These are phyloP conservation scores for Dichetophora obliterata DNA, from an alignment of 2,888 invertebrate genomes.

Conservation along the genomic window DNA sequence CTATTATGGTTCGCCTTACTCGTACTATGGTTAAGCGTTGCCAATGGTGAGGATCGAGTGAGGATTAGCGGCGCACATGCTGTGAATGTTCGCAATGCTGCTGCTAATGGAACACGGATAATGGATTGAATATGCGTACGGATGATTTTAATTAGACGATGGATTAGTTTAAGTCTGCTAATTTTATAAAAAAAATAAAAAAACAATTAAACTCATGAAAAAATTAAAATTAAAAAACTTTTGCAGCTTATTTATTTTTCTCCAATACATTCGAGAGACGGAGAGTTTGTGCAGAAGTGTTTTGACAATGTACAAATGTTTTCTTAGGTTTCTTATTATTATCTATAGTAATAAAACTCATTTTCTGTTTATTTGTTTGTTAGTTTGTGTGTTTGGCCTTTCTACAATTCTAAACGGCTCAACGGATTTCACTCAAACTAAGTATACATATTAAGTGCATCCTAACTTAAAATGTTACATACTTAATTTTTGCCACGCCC, in stretches of 20 bases:
- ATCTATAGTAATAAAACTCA: not conserved
- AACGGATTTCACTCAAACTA: not conserved
- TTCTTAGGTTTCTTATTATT: too few relatives aligned
- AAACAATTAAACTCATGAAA: constrained; percentile 46
- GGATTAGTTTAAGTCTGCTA: constrained; percentile 47
- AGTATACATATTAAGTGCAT: too few relatives aligned
- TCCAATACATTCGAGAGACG: not conserved
- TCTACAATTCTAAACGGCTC: too few relatives aligned
- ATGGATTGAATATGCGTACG: constrained; percentile 53
- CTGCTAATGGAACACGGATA: constrained; percentile 50
- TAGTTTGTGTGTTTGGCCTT: not conserved
- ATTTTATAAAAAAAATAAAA: constrained; percentile 49
- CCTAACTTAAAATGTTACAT: too few relatives aligned
- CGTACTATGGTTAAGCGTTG: constrained; percentile 59
- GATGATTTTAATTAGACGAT: constrained; percentile 54
- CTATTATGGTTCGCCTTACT: constrained; percentile 61
- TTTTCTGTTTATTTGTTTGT: not conserved
- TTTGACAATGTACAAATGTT: too few relatives aligned
- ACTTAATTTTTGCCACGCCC: too few relatives aligned
- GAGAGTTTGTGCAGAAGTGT: too few relatives aligned
- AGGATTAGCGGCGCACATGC: constrained; percentile 9
- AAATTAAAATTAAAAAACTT: constrained; percentile 32
- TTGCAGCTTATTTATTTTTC: constrained; percentile 20
- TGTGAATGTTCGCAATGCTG: constrained; percentile 38
- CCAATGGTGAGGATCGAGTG: not conserved